These are phyloP conservation scores for Barypeithes pellucidus DNA, from an alignment of 2,888 invertebrate species.

Conservation along the genomic window DNA sequence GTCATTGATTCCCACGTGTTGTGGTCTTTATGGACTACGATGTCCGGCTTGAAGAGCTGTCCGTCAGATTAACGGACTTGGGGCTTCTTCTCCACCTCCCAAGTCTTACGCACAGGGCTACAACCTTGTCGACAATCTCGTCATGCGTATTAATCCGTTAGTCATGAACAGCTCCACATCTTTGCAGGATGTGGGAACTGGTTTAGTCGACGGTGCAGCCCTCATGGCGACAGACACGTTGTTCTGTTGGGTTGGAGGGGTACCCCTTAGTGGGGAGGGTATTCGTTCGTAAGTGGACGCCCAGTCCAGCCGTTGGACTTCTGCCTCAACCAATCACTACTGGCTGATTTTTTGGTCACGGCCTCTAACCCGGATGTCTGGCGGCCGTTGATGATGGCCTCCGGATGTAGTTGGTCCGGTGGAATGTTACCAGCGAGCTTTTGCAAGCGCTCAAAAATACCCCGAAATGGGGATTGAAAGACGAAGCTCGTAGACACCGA, in stretches of 20 bases:
- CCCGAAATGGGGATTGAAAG: constrained; percentile 44
- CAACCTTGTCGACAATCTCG: constrained; percentile 52
- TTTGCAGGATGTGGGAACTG: constrained; percentile 58
- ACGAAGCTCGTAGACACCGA: constrained; percentile 58
- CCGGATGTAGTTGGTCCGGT: constrained; percentile 30
- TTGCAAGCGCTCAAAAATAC: constrained; percentile 15
- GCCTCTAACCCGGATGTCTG: constrained; percentile 30
- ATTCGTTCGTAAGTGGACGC: constrained; percentile 56
- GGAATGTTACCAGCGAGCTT: constrained; percentile 39
- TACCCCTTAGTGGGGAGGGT: constrained; percentile 57
- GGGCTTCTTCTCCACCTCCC: constrained; percentile 55
- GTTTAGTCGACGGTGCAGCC: constrained; percentile 57
- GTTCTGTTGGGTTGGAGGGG: constrained; percentile 55
- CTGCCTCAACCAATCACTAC: constrained; percentile 31
- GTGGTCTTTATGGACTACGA: constrained; percentile 28
- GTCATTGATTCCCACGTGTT: constrained; percentile 46
- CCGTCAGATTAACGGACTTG: constrained; percentile 55
- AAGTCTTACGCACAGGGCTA: constrained; percentile 24
- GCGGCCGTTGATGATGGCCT: constrained; percentile 27
- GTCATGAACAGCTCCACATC: constrained; percentile 55
- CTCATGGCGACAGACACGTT: constrained; percentile 51
- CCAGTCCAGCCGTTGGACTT: constrained; percentile 58
- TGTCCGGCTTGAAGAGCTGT: constrained; percentile 55
- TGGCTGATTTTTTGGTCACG: constrained; percentile 48
- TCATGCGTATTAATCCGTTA: constrained; percentile 51